Evolutionary conservation across 1,140 invertebrate genomes (phyloP).

Genomic region (Ephestia elutella): DNA sequence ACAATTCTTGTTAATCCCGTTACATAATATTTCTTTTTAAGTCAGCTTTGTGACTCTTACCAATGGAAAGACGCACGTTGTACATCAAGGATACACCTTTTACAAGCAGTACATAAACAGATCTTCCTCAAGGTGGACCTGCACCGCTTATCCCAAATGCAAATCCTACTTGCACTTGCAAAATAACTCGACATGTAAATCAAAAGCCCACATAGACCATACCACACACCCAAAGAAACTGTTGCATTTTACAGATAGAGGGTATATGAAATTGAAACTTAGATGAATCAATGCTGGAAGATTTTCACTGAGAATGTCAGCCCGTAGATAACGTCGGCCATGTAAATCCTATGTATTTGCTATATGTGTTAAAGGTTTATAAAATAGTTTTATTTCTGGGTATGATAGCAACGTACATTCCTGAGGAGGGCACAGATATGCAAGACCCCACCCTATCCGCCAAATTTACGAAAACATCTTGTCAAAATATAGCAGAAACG

Average conservation of each 20-base stretch:
- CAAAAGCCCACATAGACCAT: background rate
- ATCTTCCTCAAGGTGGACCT: conserved; percentile 27
- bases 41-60: conserved; percentile 31
- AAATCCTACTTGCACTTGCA: conserved; percentile 17
- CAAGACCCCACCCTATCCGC: no score
- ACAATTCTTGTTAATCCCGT: no score
- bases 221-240: conserved; percentile 4
- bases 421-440: no score
- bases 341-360: no score
- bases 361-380: no score
- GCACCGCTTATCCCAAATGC: conserved; percentile 33
- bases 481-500: no score
- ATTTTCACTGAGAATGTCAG: no score
- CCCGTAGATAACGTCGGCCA: no score
- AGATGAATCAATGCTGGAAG: background rate
- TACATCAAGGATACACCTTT: conserved; percentile 32
- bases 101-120: conserved; percentile 28
- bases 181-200: background rate
- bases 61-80: conserved; percentile 26
- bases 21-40: no score
- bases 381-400: no score
- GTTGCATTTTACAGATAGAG: background rate
- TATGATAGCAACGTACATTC: no score
- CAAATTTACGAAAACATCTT: no score
- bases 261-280: conserved; percentile 1